phyloP scores from a whole-genome alignment of 1,140 invertebrate species.

The Penaeus vannamei region DNA sequence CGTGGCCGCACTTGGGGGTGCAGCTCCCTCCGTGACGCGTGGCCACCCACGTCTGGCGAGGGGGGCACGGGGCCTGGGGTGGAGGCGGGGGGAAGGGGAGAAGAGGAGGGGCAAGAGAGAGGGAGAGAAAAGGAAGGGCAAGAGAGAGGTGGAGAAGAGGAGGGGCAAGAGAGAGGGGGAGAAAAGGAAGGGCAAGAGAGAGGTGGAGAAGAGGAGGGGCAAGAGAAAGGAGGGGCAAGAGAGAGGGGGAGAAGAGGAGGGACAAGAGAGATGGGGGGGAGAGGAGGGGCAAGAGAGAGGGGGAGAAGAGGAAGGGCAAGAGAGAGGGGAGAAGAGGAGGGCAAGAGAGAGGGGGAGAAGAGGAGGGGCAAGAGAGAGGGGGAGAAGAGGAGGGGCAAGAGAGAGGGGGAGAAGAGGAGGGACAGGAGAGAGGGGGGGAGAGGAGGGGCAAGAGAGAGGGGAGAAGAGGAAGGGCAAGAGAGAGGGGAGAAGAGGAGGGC shows the following conservation, averaged over 20 bases:
- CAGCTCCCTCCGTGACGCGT: slow-evolving; percentile 23
- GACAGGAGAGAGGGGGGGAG: no score
- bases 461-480: no score
- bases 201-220: no score
- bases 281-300: not conserved
- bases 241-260: not conserved
- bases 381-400: no score
- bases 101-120: not conserved
- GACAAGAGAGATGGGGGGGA: not conserved
- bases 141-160: not conserved
- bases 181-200: no score
- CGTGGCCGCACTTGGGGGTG: slow-evolving; percentile 24
- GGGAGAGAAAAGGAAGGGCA: not conserved
- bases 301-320: not conserved
- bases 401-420: no score
- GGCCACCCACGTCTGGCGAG: slow-evolving; percentile 51
- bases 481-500: no score
- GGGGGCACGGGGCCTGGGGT: slow-evolving; percentile 24
- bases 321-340: not conserved
- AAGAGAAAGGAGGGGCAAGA: not conserved
- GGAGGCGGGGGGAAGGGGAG: not conserved
- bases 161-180: not conserved
- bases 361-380: not conserved
- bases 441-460: no score
- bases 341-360: not conserved